Conservation (phyloP, 2,113 vertebrate species). For the Colossoma macropomum region DNA sequence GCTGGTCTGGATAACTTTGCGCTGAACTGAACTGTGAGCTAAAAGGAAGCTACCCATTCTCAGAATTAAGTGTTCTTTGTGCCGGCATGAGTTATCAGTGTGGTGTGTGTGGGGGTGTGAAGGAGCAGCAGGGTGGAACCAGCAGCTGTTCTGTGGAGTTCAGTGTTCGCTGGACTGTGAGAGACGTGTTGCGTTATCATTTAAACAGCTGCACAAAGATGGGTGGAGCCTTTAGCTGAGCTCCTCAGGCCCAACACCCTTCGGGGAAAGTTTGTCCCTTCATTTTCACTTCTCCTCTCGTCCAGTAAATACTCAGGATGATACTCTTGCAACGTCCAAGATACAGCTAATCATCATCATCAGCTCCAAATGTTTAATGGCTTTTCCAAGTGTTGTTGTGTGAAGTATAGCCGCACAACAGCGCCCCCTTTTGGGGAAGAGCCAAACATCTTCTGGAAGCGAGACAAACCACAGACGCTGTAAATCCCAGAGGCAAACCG, state of each 20-base stretch:
- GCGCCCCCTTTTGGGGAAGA: slow-evolving; percentile 34
- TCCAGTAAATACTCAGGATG: neutral
- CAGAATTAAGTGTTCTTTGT: neutral
- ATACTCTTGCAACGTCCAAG: neutral
- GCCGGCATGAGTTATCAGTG: neutral
- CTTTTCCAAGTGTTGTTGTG: neutral
- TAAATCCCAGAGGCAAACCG: neutral
- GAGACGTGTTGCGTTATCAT: neutral
- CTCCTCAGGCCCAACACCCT: neutral
- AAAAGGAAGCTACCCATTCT: neutral
- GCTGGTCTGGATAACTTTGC: neutral
- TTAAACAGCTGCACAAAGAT: slow-evolving; percentile 18
- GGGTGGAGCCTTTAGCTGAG: slow-evolving; percentile 5
- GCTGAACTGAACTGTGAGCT: neutral
- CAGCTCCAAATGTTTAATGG: neutral
- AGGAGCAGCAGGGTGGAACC: slow-evolving; percentile 15
- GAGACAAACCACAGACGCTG: neutral
- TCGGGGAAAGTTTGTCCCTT: neutral
- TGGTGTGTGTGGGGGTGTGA: neutral
- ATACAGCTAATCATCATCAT: neutral
- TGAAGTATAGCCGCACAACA: neutral
- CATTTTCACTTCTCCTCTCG: neutral
- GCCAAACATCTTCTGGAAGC: neutral
- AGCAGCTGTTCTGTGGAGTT: slow-evolving; percentile 11
- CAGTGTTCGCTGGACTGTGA: neutral